phyloP scores from a whole-genome alignment of 2,113 vertebrate genomes.

The Platycercus adscitus region DNA sequence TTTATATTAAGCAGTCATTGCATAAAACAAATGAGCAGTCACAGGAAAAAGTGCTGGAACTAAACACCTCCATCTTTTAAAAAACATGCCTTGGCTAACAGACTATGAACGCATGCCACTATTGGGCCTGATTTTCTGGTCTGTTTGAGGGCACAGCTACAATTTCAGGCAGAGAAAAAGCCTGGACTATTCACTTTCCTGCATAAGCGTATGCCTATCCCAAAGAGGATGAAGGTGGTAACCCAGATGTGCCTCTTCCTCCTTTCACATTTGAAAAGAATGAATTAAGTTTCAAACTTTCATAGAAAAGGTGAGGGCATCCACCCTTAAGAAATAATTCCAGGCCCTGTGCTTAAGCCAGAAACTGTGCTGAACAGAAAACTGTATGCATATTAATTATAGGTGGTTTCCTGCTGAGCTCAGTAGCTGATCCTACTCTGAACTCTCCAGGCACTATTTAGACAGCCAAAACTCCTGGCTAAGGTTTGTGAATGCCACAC shows the following conservation, averaged over 20 bases:
- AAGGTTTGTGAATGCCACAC: not conserved
- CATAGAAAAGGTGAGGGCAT: not conserved
- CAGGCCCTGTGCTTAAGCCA: not conserved
- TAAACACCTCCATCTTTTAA: not conserved
- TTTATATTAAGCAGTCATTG: not conserved
- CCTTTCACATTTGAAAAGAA: not conserved
- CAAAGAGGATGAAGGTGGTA: not conserved
- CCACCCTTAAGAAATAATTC: not conserved
- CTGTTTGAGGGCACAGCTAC: not conserved
- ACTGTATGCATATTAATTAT: not conserved
- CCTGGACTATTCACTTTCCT: not conserved
- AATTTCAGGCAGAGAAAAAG: not conserved
- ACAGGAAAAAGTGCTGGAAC: not conserved
- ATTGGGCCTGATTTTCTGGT: not conserved
- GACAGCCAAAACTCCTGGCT: not conserved
- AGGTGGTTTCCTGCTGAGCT: not conserved
- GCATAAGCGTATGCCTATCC: not conserved
- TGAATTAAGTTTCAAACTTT: not conserved
- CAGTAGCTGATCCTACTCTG: not conserved
- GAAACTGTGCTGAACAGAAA: conserved; percentile 19
- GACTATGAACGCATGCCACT: not conserved
- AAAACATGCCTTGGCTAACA: not conserved
- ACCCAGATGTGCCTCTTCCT: not conserved
- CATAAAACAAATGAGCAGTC: not conserved
- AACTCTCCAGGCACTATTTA: not conserved